Base-by-base conservation (phyloP, 64 coral and sea anemone genomes). In the Montipora capricornis region DNA sequence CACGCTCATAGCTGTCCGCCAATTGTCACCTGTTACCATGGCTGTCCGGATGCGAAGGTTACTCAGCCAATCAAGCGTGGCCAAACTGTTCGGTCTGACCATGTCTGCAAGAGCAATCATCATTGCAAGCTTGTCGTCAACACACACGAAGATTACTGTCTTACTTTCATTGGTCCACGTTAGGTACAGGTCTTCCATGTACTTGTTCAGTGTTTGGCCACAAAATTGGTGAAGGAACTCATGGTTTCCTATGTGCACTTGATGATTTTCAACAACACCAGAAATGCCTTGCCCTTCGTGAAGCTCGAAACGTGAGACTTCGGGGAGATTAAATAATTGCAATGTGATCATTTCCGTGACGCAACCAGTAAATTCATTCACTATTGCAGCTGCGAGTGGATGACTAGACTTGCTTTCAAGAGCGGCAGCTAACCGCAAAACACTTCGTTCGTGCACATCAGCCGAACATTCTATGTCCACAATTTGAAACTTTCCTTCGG, bases 11-110 rank as follows among this genome's bases (percentile, higher is more conserved):
- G 97, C 97, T 94, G 97, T 99, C 83, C 89, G 91, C 47, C 84
- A 88, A 51, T 95, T 94, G 59, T 99, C 97, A 6, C 97, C 97
- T 49, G 97, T 99, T 17, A 99, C 94, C 97, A 99, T 99, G 16
- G 94, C 91, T 49, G 95, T 77, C 29, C 89, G 91, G 84, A 99
- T 48, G 58, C 97, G 89, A 87, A 94, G 78, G 26, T 90, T 76
- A 51, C 86, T 76, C 16, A 99, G 80, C 97, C 97, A 96, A 50
- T 93, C 73, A 44, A 99, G 92, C 4, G 87, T 81, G 11, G 24
- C 82, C 49, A 58, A 80, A 15, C 94, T 92, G 17, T 89, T 94
- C 19, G 84, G 89, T 10, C 97, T 89, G 46, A 99, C 90, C 5
- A 78, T 78, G 66, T 99, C 97, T 24, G 94, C 97, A 24, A 99